phyloP scores from a whole-genome alignment of 1,140 invertebrate species.

The Drosophila elegans region DNA sequence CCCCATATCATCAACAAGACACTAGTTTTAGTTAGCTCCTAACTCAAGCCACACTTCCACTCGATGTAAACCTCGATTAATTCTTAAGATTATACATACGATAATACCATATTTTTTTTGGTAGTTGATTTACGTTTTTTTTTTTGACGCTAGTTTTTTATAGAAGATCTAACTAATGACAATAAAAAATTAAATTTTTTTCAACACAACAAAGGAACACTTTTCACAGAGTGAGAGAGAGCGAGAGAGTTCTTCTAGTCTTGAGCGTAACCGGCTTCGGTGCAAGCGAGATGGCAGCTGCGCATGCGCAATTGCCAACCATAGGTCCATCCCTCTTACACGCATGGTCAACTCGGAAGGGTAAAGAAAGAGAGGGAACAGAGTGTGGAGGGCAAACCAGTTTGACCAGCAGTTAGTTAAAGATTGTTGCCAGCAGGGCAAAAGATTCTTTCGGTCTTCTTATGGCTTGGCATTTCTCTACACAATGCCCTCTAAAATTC shows the following conservation, averaged over 20 bases:
- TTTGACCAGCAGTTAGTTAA: slow-evolving; percentile 55
- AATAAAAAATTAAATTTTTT: slow-evolving; percentile 41
- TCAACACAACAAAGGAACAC: slow-evolving; percentile 35
- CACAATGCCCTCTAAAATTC: slow-evolving; percentile 15
- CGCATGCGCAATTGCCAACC: slow-evolving; percentile 47
- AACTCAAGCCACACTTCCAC: slow-evolving; percentile 12
- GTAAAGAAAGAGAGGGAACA: neutral
- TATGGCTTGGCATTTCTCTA: slow-evolving; percentile 40
- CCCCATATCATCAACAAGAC: slow-evolving; percentile 11
- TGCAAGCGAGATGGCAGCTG: slow-evolving; percentile 41
- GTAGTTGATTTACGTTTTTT: slow-evolving; percentile 2
- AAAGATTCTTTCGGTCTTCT: slow-evolving; percentile 48
- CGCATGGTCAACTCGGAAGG: neutral
- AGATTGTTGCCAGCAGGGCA: slow-evolving; percentile 52
- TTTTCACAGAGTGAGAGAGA: slow-evolving; percentile 25
- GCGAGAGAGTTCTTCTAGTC: slow-evolving; percentile 57
- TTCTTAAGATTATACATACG: slow-evolving; percentile 2
- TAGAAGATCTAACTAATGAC: slow-evolving; percentile 11
- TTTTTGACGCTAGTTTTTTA: slow-evolving; percentile 14
- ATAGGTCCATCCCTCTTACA: slow-evolving; percentile 22
- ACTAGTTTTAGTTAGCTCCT: slow-evolving; percentile 21
- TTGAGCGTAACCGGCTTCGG: slow-evolving; percentile 67
- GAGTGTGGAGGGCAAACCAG: slow-evolving; percentile 32
- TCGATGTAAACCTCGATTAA: slow-evolving; percentile 17
- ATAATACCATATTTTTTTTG: slow-evolving; percentile 13